A percentile compares a stretch with the other conserved stretches of the same genome.
These are phyloP conservation scores for Sebastes itinus DNA, from an alignment of 2,797 vertebrate species.

Conservation along the genomic window DNA sequence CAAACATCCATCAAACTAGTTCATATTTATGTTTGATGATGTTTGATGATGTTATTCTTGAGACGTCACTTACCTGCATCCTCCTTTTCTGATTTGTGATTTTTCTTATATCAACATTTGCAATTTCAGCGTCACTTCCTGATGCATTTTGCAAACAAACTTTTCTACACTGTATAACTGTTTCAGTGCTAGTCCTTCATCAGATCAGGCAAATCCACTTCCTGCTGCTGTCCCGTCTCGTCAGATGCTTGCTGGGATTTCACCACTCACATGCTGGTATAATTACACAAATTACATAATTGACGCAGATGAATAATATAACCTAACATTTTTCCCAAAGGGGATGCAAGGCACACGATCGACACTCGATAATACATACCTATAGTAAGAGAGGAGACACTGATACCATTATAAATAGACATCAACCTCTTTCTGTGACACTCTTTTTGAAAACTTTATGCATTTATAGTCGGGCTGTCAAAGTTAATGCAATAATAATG, in stretches of 20 bases:
- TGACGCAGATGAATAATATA: conserved; percentile 48
- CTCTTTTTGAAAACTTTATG: background rate
- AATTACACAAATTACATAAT: conserved; percentile 65
- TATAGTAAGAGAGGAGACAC: conserved; percentile 9
- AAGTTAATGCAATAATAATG: too few species aligned
- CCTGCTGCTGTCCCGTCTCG: conserved; percentile 36
- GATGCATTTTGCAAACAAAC: background rate
- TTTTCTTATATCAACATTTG: background rate
- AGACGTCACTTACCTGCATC: too few species aligned
- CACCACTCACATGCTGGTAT: conserved; percentile 47
- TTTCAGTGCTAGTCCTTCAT: background rate
- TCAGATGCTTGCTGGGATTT: conserved; percentile 52
- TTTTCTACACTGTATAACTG: background rate
- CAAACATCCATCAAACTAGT: background rate
- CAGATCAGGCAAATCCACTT: background rate
- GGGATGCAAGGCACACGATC: conserved; percentile 22
- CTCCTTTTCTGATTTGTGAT: background rate
- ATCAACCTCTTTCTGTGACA: background rate
- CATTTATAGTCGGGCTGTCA: too few species aligned
- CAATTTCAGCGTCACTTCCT: conserved; percentile 27
- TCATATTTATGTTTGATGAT: background rate
- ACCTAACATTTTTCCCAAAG: conserved; percentile 41
- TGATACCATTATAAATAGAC: background rate
- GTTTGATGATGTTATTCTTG: background rate
- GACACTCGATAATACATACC: conserved; percentile 3